Conservation (phyloP, 2,797 vertebrate genomes). For the Callimico goeldii region DNA sequence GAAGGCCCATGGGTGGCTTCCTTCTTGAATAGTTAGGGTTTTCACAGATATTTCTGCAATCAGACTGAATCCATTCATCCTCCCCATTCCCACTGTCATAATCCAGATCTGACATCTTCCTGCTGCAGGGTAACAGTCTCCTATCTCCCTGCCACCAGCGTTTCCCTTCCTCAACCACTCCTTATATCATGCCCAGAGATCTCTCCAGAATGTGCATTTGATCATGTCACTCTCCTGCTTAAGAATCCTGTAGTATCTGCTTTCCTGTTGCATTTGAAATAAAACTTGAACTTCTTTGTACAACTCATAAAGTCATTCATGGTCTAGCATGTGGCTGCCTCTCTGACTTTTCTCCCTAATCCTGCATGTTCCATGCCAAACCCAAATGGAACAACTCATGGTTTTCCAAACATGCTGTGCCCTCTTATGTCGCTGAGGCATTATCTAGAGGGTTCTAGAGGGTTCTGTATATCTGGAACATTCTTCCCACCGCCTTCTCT, state of each 20-base stretch:
- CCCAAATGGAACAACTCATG: background rate
- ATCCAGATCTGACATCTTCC: background rate
- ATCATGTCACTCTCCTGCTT: background rate
- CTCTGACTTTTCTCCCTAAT: background rate
- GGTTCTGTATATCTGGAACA: background rate
- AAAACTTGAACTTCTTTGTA: background rate
- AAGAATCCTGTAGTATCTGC: background rate
- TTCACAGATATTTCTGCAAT: background rate
- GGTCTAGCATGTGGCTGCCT: background rate
- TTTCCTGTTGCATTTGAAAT: background rate
- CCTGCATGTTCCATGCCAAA: background rate
- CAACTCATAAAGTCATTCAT: background rate
- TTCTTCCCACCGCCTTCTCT: background rate
- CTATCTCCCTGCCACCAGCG: background rate
- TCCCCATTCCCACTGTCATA: background rate
- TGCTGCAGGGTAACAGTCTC: background rate
- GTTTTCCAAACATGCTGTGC: background rate
- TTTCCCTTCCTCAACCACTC: background rate
- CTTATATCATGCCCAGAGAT: background rate
- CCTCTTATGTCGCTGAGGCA: background rate
- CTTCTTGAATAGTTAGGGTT: background rate
- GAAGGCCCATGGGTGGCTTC: background rate
- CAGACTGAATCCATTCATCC: background rate
- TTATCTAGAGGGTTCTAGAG: background rate
- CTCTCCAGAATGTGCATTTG: background rate